Conservation (phyloP, 2,888 invertebrate genomes). For the Nezara viridula region DNA sequence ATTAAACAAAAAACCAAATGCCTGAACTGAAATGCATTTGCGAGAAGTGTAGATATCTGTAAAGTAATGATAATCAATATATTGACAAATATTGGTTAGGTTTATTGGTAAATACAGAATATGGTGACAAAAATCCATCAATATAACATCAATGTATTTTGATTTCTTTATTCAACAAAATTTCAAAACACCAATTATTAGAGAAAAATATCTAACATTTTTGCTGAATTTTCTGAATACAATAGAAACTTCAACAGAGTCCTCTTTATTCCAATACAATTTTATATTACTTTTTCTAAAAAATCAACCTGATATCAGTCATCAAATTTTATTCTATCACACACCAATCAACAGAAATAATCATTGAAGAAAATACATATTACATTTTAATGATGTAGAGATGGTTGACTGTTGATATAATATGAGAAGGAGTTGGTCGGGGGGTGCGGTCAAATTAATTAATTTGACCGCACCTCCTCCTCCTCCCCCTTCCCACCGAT, state of each 20-base stretch:
- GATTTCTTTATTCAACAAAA: conserved; percentile 21
- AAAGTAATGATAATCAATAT: background rate
- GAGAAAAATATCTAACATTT: conserved; percentile 47
- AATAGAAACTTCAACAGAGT: background rate
- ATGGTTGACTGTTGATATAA: too few species aligned
- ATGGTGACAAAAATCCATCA: background rate
- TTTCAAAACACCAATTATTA: conserved; percentile 10
- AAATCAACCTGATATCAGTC: conserved; percentile 10
- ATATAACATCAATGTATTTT: background rate
- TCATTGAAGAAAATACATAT: background rate
- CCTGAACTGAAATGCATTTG: background rate
- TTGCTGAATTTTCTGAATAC: background rate
- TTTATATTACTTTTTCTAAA: background rate
- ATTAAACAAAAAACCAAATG: background rate
- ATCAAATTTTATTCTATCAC: background rate
- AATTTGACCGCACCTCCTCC: too few species aligned
- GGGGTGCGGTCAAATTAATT: too few species aligned
- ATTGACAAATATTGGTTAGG: background rate
- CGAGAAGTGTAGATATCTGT: background rate
- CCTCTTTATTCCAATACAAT: background rate
- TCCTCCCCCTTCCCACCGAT: too few species aligned
- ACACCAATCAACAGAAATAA: background rate
- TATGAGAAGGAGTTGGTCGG: too few species aligned
- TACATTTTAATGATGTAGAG: too few species aligned
- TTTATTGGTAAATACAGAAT: background rate